Evolutionary conservation across 2,888 invertebrate genomes (phyloP).

Genomic region (Calameuta idolon): DNA sequence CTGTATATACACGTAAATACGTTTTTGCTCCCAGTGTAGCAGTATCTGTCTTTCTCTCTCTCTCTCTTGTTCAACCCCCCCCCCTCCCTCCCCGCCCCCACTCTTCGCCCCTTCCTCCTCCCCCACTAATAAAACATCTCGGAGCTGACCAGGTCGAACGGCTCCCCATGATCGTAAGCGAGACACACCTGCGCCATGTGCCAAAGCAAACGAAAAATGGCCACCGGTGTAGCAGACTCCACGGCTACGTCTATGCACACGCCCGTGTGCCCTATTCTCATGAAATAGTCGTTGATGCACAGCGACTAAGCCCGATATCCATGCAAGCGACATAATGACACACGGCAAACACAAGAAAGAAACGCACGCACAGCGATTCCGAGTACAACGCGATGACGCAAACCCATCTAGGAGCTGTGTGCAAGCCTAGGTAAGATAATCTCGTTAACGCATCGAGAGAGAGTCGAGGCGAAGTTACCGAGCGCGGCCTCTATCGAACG

Average conservation of each 20-base stretch:
- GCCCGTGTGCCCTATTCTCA: not conserved
- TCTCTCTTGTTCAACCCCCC: not conserved
- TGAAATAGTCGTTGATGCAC: not conserved
- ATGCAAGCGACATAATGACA: not conserved
- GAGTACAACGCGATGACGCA: not conserved
- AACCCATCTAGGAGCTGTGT: not conserved
- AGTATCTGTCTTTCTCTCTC: constrained; percentile 1
- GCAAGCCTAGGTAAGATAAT: not conserved
- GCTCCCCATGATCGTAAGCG: not conserved
- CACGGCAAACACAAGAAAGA: not conserved
- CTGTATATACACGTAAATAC: not conserved
- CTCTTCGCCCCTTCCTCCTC: constrained; percentile 5
- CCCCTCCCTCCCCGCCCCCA: constrained; percentile 5
- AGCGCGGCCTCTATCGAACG: not conserved
- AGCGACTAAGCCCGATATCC: not conserved
- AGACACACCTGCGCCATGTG: not conserved
- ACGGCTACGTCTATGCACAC: not conserved
- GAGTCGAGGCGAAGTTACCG: not conserved
- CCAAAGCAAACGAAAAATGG: not conserved
- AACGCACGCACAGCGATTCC: not conserved
- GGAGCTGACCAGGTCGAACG: not conserved
- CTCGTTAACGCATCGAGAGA: not conserved
- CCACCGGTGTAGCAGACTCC: not conserved
- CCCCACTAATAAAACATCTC: not conserved
- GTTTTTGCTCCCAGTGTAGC: not conserved